Evolutionary conservation across 30 jellyfish, hydroid and myxozoan species (phyloP), one percentile per base, ranked within the genome.

Genomic region (Pseudorhiza aurosa): DNA sequence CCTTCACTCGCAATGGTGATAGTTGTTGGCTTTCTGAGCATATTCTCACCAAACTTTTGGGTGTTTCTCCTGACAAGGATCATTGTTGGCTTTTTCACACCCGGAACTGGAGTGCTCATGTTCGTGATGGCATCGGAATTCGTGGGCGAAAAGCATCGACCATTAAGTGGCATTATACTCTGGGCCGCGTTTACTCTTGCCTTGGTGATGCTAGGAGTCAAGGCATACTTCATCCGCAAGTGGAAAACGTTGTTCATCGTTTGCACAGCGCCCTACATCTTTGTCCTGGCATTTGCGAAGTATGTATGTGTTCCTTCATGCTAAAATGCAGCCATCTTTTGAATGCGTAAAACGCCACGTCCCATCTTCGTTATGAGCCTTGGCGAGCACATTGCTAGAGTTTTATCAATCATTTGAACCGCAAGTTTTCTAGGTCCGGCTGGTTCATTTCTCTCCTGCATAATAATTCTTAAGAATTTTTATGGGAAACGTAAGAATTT

Each of bases 131-230:
- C 87, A 1, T 71, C 93, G 8, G 97, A 90, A 62, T 45, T 80
- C 24, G 97, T 90, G 27, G 97, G 97, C 14, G 45, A 81, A 11
- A 76, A 80, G 50, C 68, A 69, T 58, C 76, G 97, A 29, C 97
- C 97, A 53, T 18, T 82, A 27, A 29, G 94, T 56, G 97, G 97
- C 1, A 90, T 82, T 26, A 46, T 82, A 10, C 31, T 90, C 45
- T 82, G 91, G 89, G 75, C 91, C 2, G 36, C 71, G 17, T 83
- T 90, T 70, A 37, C 96, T 2, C 5, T 90, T 30, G 97, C 88
- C 2, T 32, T 82, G 72, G 62, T 87, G 0, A 28, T 75, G 2
- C 81, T 82, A 14, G 97, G 97, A 39, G 75, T 81, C 7, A 80
- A 70, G 42, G 97, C 97, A 8, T 82, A 80, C 30, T 90, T 90